Conservation (phyloP, 2,797 vertebrate genomes). For the Tangara arthus region DNA sequence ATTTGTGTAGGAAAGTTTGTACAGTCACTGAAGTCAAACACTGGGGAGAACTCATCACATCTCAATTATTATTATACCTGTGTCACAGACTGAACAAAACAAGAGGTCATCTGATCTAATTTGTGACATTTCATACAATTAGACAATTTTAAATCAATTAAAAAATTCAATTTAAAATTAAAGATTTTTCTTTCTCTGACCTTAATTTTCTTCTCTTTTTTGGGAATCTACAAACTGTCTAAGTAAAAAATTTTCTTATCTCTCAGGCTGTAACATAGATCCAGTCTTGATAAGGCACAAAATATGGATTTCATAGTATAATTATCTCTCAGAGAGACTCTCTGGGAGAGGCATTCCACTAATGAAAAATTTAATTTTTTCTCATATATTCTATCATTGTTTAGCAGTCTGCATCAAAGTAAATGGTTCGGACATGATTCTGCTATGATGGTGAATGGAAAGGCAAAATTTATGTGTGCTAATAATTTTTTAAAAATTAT, state of each 20-base stretch:
- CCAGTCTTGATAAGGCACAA: not conserved
- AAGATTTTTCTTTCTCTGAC: not conserved
- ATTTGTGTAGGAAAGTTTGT: not conserved
- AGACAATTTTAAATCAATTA: not conserved
- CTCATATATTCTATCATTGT: not conserved
- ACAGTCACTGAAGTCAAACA: not conserved
- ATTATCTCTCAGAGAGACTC: not conserved
- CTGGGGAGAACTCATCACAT: not conserved
- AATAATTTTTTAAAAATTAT: fast-evolving
- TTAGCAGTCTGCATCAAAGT: not conserved
- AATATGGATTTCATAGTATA: not conserved
- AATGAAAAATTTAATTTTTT: not conserved
- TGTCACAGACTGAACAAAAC: not conserved
- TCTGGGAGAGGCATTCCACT: not conserved
- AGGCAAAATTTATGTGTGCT: not conserved
- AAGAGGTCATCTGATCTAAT: not conserved
- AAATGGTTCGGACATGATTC: not conserved
- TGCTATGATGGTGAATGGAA: not conserved
- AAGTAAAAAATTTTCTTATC: not conserved
- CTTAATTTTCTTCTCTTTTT: not conserved
- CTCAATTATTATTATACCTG: not conserved
- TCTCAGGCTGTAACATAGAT: not conserved
- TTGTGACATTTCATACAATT: not conserved
- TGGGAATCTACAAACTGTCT: not conserved
- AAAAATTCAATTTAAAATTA: no score